Conservation (phyloP, 2,888 invertebrate genomes). For the Calliopum simillimum region DNA sequence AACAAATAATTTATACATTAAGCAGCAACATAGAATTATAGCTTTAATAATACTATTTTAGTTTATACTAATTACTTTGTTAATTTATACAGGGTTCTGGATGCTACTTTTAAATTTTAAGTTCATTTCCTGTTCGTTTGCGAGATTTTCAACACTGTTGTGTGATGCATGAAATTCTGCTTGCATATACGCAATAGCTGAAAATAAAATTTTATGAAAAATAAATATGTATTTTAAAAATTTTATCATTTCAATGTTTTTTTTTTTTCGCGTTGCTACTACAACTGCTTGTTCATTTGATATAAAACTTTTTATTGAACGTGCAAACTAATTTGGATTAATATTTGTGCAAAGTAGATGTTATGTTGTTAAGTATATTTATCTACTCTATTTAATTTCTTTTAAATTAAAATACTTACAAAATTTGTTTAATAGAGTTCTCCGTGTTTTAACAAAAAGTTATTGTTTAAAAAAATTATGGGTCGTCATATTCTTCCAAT, state of each 20-base stretch:
- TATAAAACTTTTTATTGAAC: not conserved
- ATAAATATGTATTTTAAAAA: not conserved
- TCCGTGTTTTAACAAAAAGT: slow-evolving; percentile 1
- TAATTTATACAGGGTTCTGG: slow-evolving; percentile 27
- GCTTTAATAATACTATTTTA: too few relatives aligned
- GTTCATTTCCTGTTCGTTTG: slow-evolving; percentile 55
- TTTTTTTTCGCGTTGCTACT: not conserved
- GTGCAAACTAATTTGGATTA: not conserved
- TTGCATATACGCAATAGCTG: slow-evolving; percentile 63
- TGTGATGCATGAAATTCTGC: slow-evolving; percentile 54
- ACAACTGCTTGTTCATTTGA: not conserved
- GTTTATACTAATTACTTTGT: too few relatives aligned
- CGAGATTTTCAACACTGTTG: slow-evolving; percentile 59
- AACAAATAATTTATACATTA: too few relatives aligned
- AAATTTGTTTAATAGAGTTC: slow-evolving; percentile 19
- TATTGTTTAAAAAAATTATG: slow-evolving; percentile 38
- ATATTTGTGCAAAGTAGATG: not conserved
- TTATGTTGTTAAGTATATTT: not conserved
- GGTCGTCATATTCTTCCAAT: slow-evolving; percentile 62
- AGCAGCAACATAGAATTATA: too few relatives aligned
- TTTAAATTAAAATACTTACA: slow-evolving; percentile 17
- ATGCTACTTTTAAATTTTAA: slow-evolving; percentile 54
- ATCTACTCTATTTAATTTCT: not conserved
- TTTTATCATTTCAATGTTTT: not conserved
- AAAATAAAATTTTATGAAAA: slow-evolving; percentile 42